Percentiles rank a stretch among this genome's conserved stretches.
Conservation (phyloP, 1,140 invertebrate species). For the Drosophila gunungcola region DNA sequence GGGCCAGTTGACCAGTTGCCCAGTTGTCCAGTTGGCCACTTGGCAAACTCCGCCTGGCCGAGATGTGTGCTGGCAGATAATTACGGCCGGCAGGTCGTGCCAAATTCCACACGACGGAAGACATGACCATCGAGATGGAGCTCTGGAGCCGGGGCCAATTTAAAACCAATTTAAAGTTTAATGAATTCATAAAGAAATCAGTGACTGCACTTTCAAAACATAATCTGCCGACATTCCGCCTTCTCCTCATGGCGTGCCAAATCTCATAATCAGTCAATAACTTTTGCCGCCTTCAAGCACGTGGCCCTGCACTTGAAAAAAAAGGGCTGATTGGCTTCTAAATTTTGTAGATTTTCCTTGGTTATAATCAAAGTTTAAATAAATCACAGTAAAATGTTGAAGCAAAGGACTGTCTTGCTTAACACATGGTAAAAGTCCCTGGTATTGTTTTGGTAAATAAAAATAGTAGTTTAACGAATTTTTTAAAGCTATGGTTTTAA, state of each 20-base stretch:
- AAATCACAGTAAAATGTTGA: too few species aligned
- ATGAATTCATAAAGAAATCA: conserved; percentile 83
- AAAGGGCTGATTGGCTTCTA: too few species aligned
- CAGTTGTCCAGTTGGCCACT: conserved; percentile 23
- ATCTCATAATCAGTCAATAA: conserved; percentile 84
- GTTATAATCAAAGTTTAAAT: too few species aligned
- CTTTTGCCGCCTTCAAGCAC: conserved; percentile 80
- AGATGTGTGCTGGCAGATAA: conserved; percentile 77
- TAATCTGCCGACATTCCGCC: conserved; percentile 74
- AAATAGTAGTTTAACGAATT: too few species aligned
- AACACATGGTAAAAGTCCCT: too few species aligned
- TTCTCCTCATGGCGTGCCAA: conserved; percentile 73
- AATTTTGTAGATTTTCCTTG: not conserved
- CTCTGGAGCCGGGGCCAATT: conserved; percentile 62
- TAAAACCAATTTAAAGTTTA: conserved; percentile 84
- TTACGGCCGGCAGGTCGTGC: conserved; percentile 75
- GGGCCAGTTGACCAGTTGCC: conserved; percentile 29
- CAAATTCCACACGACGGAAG: conserved; percentile 68
- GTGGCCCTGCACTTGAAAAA: conserved; percentile 57
- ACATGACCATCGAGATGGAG: conserved; percentile 27
- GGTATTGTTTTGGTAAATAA: too few species aligned
- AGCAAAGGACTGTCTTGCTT: too few species aligned
- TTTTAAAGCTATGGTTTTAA: too few species aligned
- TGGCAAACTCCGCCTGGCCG: conserved; percentile 32
- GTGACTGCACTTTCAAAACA: conserved; percentile 81